Evolutionary conservation across 2,888 invertebrate genomes (phyloP), one percentile per base, ranked within the genome.

Genomic region (Dynastes grantii): DNA sequence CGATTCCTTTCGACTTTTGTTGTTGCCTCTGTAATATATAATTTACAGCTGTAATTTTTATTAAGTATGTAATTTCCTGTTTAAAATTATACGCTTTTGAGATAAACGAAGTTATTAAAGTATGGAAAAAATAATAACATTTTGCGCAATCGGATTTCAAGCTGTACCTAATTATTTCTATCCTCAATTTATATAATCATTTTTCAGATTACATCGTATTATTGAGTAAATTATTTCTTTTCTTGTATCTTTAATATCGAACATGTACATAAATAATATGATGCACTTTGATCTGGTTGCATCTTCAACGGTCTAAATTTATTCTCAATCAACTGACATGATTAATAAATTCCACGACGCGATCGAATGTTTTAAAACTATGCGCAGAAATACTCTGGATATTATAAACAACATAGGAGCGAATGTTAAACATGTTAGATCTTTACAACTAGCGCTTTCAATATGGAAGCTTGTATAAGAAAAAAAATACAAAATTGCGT

Each of bases 41-140:
- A 67, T 45, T 49, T 67, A 49, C 45, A 27, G 49, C 45, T 22
- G 27, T 40, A 45, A 45, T 45, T 67, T 67, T 67, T 67, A 45
- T 49, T 27, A 67, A 27, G 16, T 22, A 67, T 45, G 45, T 49
- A 67, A 67, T 67, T 67, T 67, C 67, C 67, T 67, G 67, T 67
- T 67, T 67, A 49, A 67, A 67, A 67, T 67, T 67, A 67, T 16
- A 67, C 45, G 49, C 45, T 67, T 67, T 67, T 67, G 45, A 67
- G 67, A 67, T 67, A 67, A 67, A 67, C 67, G 67, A 67, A 67
- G 67, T 67, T 67, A 67, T 67, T 67, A 67, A 67, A 45, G 49
- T 67, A 49, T 16, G 49, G 22, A 49, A 49, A 27, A 45, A 67
- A 67, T 67, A 45, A 67, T 49, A 49, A 49, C 16, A 9, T n/a